Evolutionary conservation across 2,888 invertebrate genomes (phyloP).

Genomic region (Aporophyla nigra): DNA sequence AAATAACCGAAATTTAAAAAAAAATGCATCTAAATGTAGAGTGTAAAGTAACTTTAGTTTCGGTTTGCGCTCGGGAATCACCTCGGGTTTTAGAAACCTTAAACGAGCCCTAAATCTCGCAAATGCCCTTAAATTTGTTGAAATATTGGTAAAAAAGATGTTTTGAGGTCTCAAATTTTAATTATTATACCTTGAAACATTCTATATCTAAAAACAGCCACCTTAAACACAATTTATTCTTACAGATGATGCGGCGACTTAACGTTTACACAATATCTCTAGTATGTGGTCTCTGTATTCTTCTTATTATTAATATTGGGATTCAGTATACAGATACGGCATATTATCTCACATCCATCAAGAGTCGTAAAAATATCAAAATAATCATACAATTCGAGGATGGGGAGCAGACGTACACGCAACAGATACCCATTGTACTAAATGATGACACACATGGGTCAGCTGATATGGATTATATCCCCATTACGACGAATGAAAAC

Average conservation of each 20-base stretch:
- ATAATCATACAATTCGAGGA: conserved; percentile 90
- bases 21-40: neutral
- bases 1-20: too few relatives aligned
- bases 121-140: neutral
- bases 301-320: conserved; percentile 87
- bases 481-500: neutral
- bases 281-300: conserved; percentile 87
- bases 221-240: neutral
- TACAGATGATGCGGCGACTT: conserved; percentile 43
- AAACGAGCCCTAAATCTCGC: neutral
- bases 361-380: conserved; percentile 82
- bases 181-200: too few relatives aligned
- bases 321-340: conserved; percentile 88
- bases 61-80: neutral
- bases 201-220: too few relatives aligned
- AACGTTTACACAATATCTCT: conserved; percentile 37
- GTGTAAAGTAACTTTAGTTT: neutral
- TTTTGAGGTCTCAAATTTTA: neutral
- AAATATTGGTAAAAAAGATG: neutral
- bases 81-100: too few relatives aligned
- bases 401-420: conserved; percentile 79
- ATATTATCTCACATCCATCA: conserved; percentile 81
- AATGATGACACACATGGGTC: conserved; percentile 75
- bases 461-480: neutral
- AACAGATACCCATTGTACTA: conserved; percentile 71